Base-by-base conservation (phyloP, 2,888 invertebrate species). In the Drosophila suboccidentalis region DNA sequence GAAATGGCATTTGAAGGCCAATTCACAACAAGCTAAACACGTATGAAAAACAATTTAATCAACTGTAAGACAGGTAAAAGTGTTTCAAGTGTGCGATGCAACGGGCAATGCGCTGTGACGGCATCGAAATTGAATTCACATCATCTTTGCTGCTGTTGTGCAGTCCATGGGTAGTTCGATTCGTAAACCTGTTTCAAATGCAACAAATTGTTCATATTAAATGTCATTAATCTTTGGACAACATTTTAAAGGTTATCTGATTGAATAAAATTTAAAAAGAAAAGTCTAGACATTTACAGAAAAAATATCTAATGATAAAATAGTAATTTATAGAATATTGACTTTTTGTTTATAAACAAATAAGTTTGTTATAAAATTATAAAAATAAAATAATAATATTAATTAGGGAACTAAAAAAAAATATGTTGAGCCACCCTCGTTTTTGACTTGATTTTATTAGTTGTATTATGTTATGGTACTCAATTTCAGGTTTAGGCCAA, bases 81-180 rank as follows among this genome's bases (percentile, higher is more conserved):
- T 26, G 53, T 78, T 87, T 82, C 71, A 81, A 85, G 82, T 82
- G 83, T 78, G 75, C 46, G 38, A 41, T 67, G 71, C 68, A 82
- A 43, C 38, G 26, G 32, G 43, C 60, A 57, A 29, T 47, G 50
- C 29, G 10, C 38, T 44, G 44, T 58, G 72, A 71, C 58, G 61
- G 54, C 76, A 76, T 58, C 46, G 19, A 53, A 74, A 63, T 46
- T 53, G 47, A 73, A 57, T 47, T 17, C 58, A 43, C 61, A n/a
- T 71, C 49, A 50, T 58, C 49, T 29, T 4, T 17, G n/a, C 32
- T 39, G 19, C 19, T 17, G 13, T 9, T 58, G 44, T 17, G 50
- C 9, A 8, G n/a, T n/a, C 11, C 44, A 58, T 17, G 75, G 43
- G 60, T n/a, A 43, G 75, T 8, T 62, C 17, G 11, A 44, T n/a